A percentile compares a stretch with the other conserved stretches of the same genome.
These are phyloP conservation scores for Polydrusus pterygomalis DNA, from an alignment of 2,888 invertebrate species.

Conservation along the genomic window DNA sequence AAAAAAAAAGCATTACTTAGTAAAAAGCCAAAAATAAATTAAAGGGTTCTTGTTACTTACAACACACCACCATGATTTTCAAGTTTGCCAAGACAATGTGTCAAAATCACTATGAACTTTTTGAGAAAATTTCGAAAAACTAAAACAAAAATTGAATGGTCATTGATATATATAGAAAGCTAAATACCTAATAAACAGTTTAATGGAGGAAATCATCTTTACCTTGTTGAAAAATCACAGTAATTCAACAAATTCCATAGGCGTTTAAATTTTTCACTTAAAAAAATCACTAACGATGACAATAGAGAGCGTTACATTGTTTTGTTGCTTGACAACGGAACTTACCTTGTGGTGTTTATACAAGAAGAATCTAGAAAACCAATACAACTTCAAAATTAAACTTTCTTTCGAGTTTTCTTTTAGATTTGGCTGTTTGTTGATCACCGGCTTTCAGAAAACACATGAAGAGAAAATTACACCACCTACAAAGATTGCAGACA, in stretches of 20 bases:
- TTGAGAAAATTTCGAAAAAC: slow-evolving; percentile 48
- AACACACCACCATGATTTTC: slow-evolving; percentile 64
- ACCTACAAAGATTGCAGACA: background rate
- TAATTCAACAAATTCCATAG: slow-evolving; percentile 52
- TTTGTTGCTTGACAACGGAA: slow-evolving; percentile 34
- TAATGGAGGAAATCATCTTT: background rate
- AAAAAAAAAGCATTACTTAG: slow-evolving; percentile 17
- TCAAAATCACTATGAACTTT: slow-evolving; percentile 52
- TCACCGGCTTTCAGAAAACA: no score
- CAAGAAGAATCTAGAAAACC: no score
- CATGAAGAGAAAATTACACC: no score
- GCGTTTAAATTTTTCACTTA: slow-evolving; percentile 46
- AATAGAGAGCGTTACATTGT: slow-evolving; percentile 22
- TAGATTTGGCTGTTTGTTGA: no score
- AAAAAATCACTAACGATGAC: slow-evolving; percentile 43
- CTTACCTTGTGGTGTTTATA: slow-evolving; percentile 1
- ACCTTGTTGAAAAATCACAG: slow-evolving; percentile 50
- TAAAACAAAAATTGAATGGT: slow-evolving; percentile 29
- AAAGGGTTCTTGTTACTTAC: slow-evolving; percentile 60
- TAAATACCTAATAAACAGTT: background rate
- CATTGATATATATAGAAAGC: background rate
- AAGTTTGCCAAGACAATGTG: slow-evolving; percentile 46
- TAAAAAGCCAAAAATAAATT: slow-evolving; percentile 30
- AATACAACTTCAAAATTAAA: no score
- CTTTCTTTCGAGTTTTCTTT: no score